phyloP scores from a whole-genome alignment of 2,113 vertebrate genomes.

The Oenanthe melanoleuca region DNA sequence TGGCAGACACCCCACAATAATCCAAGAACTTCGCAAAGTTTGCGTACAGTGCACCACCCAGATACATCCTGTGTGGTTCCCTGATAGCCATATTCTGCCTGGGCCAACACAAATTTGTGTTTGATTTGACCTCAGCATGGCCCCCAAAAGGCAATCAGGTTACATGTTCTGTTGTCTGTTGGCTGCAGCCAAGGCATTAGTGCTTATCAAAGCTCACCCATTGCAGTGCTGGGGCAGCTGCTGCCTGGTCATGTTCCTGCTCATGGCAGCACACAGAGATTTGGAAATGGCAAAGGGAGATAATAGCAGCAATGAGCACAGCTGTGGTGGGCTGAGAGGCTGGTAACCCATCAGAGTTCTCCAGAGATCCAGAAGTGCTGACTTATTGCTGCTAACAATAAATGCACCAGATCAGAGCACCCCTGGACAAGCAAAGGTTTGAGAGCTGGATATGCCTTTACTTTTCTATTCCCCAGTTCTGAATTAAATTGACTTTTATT shows the following conservation, averaged over 20 bases:
- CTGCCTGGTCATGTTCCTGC: background rate
- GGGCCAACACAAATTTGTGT: background rate
- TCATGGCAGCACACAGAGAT: background rate
- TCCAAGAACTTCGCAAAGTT: background rate
- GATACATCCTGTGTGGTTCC: background rate
- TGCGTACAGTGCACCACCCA: background rate
- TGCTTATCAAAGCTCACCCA: background rate
- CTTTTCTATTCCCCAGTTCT: background rate
- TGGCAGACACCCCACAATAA: background rate
- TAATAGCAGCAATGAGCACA: background rate
- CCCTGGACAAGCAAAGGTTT: background rate
- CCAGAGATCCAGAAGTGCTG: background rate
- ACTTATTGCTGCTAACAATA: background rate
- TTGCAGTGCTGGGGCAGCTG: background rate
- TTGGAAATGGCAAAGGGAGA: background rate
- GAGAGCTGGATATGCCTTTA: background rate
- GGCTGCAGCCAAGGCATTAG: background rate
- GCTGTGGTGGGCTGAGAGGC: background rate
- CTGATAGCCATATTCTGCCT: background rate
- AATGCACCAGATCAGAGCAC: background rate
- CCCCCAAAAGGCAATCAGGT: background rate
- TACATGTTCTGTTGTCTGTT: background rate
- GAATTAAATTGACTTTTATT: background rate
- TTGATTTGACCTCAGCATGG: background rate
- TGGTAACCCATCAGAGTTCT: background rate